phyloP scores from a whole-genome alignment of 1,140 invertebrate species.

The Scaptomyza pallida region DNA sequence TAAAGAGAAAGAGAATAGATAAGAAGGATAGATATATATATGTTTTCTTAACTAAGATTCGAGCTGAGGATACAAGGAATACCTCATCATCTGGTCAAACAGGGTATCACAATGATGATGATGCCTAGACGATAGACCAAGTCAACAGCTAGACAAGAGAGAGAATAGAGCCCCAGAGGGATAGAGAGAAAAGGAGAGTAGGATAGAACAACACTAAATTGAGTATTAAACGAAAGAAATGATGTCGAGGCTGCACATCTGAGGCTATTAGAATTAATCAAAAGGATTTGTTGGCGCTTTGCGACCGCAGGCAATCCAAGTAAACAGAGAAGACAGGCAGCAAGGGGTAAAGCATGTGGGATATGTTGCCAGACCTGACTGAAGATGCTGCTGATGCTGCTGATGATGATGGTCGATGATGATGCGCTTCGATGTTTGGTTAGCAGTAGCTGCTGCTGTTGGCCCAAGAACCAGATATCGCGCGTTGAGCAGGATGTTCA shows the following conservation, averaged over 20 bases:
- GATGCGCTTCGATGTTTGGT: too few species aligned
- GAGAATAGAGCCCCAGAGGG: not conserved
- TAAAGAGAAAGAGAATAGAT: not conserved
- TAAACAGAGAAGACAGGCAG: not conserved
- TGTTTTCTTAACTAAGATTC: too few species aligned
- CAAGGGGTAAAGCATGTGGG: not conserved
- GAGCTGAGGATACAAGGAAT: too few species aligned
- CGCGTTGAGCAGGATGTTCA: conserved; percentile 24
- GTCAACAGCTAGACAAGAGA: not conserved
- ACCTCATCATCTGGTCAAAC: too few species aligned
- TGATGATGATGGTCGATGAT: too few species aligned
- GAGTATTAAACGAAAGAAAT: conserved; percentile 80
- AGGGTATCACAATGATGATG: not conserved
- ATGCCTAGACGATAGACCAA: not conserved
- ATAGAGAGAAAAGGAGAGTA: not conserved
- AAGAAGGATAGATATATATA: too few species aligned
- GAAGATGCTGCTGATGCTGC: too few species aligned
- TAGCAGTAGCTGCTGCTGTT: conserved; percentile 9
- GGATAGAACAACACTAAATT: conserved; percentile 67
- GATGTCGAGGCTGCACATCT: conserved; percentile 74
- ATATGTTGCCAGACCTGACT: not conserved
- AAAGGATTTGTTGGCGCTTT: conserved; percentile 71
- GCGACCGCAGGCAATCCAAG: conserved; percentile 49
- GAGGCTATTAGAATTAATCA: conserved; percentile 82
- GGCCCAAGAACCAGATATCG: conserved; percentile 35